Base-by-base conservation (phyloP, 1,140 invertebrate genomes). In the Elymnias hypermnestra region DNA sequence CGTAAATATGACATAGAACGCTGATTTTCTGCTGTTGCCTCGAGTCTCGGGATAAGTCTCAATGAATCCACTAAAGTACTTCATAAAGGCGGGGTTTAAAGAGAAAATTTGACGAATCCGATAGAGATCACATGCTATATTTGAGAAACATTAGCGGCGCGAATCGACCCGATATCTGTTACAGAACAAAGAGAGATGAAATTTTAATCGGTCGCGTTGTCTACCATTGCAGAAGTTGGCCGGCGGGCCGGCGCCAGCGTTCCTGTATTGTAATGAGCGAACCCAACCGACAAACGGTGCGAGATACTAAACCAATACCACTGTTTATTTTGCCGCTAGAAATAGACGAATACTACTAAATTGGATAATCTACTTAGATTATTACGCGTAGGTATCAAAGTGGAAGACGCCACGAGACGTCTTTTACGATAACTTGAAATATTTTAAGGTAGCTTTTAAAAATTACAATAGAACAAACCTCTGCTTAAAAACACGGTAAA, bases 181-280 rank as follows among this genome's bases (percentile, higher is more conserved):
- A 51, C 63, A 57, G 71, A 72, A 83, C 75, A 77, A 75, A 77
- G 69, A 70, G 70, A 66, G 57, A 81, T 83, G 76, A 83, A 81
- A 79, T 72, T 21, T 83, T 83, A 79, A 83, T 78, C 70, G 73
- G 68, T 72, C 64, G 63, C 69, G 67, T 77, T 66, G 65, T 73
- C 65, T 72, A 62, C 57, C 63, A 61, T 68, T 57, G 63, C 57
- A 63, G 66, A 72, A 77, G 67, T 72, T 63, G 54, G 46, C 53
- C 62, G 68, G 36, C 58, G 37, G 36, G 54, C 55, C 60, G 57
- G 63, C 66, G 63, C 64, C 62, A 49, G 57, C 50, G 41, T 53
- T 53, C 52, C 44, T 56, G 60, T 73, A 73, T 76, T 74, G 62
- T 79, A 75, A 72, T 70, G 62, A 68, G 63, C 48, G 53, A 53